Evolutionary conservation across 2,888 invertebrate genomes (phyloP).

Genomic region (Pachliopta kotzebuea): DNA sequence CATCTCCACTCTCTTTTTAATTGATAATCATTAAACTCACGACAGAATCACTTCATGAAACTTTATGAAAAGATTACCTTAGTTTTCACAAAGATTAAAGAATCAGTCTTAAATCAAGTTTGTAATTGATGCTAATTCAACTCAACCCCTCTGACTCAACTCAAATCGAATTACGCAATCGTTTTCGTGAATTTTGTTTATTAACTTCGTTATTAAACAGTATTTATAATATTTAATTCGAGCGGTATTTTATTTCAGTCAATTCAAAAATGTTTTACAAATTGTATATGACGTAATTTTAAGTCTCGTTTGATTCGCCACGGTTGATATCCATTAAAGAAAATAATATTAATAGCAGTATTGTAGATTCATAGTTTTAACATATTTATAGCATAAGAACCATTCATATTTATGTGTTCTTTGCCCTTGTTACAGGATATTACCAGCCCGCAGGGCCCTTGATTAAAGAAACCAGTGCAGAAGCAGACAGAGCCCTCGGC

Average conservation of each 20-base stretch:
- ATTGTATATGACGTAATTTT: no score
- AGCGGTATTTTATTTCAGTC: no score
- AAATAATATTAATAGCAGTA: no score
- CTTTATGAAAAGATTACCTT: background rate
- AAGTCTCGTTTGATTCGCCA: no score
- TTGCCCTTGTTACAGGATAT: constrained; percentile 82
- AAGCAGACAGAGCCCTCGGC: constrained; percentile 74
- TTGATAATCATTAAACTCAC: constrained; percentile 4
- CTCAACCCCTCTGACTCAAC: background rate
- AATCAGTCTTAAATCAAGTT: background rate
- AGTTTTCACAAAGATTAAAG: background rate
- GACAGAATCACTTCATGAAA: background rate
- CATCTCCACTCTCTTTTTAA: constrained; percentile 22
- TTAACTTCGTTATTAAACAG: background rate
- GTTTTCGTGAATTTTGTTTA: background rate
- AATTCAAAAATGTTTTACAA: no score
- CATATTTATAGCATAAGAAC: background rate
- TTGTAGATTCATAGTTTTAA: no score
- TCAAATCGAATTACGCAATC: background rate
- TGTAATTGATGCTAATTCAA: constrained; percentile 2
- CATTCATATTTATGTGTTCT: background rate
- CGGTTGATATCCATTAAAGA: no score
- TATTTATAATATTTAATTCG: background rate
- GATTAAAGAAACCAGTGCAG: constrained; percentile 82
- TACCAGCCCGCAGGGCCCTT: constrained; percentile 96